Evolutionary conservation across 2,888 invertebrate genomes (phyloP).

Genomic region (Zonitis immaculata): DNA sequence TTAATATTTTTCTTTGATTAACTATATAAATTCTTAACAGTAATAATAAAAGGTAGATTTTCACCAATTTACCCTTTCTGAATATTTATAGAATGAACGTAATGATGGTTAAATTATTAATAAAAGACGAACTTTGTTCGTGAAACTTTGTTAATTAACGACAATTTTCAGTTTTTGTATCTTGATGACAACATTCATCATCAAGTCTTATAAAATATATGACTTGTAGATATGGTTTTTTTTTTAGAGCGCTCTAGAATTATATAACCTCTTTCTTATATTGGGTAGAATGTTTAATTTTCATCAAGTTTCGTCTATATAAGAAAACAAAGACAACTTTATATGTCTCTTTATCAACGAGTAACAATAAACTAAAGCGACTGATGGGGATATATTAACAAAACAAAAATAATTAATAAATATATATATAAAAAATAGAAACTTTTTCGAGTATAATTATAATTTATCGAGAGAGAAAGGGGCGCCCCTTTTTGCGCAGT

Average conservation of each 20-base stretch:
- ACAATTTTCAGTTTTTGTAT: not conserved
- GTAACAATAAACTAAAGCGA: no score
- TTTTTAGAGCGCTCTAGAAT: no score
- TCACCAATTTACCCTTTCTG: not conserved
- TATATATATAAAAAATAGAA: slow-evolving; percentile 15
- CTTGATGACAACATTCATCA: not conserved
- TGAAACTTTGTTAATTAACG: not conserved
- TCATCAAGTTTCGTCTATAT: not conserved
- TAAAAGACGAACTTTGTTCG: slow-evolving; percentile 1
- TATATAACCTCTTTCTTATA: not conserved
- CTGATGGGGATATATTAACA: no score
- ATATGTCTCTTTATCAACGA: no score
- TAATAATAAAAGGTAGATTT: not conserved
- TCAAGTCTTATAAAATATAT: not conserved
- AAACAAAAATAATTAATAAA: no score
- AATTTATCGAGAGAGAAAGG: slow-evolving; percentile 34
- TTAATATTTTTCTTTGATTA: slow-evolving; percentile 1
- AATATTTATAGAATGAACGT: not conserved
- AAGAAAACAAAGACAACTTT: not conserved
- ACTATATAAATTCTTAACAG: not conserved
- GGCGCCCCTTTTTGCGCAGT: slow-evolving; percentile 43
- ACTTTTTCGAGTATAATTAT: slow-evolving; percentile 37
- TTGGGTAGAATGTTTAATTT: not conserved
- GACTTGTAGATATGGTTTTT: no score
- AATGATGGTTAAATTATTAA: slow-evolving; percentile 1